phyloP scores from a whole-genome alignment of 53 echinoderm and acorn worm genomes.

The Holothuria leucospilota region DNA sequence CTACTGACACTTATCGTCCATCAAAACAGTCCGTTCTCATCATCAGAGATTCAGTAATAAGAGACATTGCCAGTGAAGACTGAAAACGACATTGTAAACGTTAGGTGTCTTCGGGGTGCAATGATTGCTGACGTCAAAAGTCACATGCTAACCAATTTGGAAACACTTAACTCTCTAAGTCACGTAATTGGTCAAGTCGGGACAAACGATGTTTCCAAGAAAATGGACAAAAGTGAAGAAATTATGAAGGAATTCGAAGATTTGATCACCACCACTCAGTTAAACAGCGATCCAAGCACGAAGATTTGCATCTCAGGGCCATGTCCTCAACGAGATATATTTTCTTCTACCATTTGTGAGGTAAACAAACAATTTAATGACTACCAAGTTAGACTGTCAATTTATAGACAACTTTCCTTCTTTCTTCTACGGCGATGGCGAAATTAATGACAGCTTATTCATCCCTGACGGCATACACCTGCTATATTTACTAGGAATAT shows the following conservation, averaged over 20 bases:
- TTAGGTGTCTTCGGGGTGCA: neutral
- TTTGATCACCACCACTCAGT: neutral
- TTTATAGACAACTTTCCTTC: too few relatives aligned
- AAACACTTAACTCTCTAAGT: too few relatives aligned
- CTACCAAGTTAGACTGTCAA: too few relatives aligned
- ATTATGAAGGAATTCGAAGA: too few relatives aligned
- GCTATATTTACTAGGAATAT: neutral
- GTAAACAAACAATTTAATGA: too few relatives aligned
- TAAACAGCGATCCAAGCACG: neutral
- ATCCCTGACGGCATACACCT: constrained; percentile 1
- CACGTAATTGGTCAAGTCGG: too few relatives aligned
- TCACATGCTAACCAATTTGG: too few relatives aligned
- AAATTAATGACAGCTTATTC: neutral
- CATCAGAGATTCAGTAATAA: constrained; percentile 13
- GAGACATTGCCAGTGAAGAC: neutral
- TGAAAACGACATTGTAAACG: neutral
- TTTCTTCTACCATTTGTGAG: too few relatives aligned
- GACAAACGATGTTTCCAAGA: neutral
- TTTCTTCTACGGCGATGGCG: neutral
- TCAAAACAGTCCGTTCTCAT: neutral
- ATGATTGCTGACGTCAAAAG: neutral
- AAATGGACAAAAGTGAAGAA: neutral
- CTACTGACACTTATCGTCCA: neutral
- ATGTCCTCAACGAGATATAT: too few relatives aligned
- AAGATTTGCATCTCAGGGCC: too few relatives aligned